Percentiles rank a stretch among this genome's conserved stretches.
phyloP scores from a whole-genome alignment of 2,113 vertebrate genomes.

The Ploceus nigricollis region DNA sequence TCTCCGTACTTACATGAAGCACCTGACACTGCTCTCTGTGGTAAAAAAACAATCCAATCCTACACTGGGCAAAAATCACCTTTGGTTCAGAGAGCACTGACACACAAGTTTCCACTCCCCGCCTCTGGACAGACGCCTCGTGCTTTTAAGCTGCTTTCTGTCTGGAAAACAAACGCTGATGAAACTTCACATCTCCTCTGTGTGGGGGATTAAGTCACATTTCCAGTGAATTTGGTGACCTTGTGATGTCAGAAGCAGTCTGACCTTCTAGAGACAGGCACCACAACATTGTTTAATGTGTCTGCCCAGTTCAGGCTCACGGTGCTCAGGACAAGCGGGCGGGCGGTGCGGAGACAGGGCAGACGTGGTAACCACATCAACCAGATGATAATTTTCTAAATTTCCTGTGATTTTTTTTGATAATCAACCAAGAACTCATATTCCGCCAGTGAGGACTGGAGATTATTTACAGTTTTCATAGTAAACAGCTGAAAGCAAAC shows the following conservation, averaged over 20 bases:
- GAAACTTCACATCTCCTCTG: neutral
- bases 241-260: neutral
- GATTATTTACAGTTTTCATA: neutral
- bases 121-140: neutral
- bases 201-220: neutral
- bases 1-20: fast-evolving
- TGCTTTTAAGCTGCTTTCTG: neutral
- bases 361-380: neutral
- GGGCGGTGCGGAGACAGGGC: neutral
- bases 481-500: neutral
- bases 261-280: neutral
- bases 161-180: neutral
- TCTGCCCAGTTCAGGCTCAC: neutral
- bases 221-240: neutral
- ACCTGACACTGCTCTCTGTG: neutral
- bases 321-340: neutral
- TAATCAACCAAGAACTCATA: neutral
- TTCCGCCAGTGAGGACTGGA: neutral
- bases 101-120: neutral
- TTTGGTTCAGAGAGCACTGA: neutral
- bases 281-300: neutral
- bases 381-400: neutral
- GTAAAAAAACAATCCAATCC: neutral
- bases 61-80: neutral
- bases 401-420: neutral